Conservation (phyloP, 2,888 invertebrate genomes). For the Tineola bisselliella region DNA sequence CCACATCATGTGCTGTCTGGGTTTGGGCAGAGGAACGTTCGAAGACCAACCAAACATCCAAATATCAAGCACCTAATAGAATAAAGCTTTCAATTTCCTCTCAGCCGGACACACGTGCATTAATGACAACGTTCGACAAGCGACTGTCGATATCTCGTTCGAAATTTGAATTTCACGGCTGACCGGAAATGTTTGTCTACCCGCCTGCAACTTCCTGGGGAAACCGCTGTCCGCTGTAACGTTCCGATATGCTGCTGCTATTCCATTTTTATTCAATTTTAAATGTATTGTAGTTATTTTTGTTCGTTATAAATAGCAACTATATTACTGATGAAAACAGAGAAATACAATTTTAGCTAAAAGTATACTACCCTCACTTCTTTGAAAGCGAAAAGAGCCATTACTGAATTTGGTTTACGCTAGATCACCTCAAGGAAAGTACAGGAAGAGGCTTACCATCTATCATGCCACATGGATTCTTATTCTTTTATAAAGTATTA, state of each 20-base stretch:
- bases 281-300: not conserved
- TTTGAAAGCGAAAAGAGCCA: too few species aligned
- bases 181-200: slow-evolving; percentile 43
- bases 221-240: not conserved
- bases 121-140: slow-evolving; percentile 39
- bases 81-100: slow-evolving; percentile 5
- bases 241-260: not conserved
- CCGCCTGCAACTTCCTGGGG: slow-evolving; percentile 9
- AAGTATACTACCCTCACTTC: too few species aligned
- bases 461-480: too few species aligned
- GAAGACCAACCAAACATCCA: not conserved
- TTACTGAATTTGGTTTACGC: too few species aligned
- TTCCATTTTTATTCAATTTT: not conserved
- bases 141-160: slow-evolving; percentile 50
- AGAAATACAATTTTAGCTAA: too few species aligned
- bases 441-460: too few species aligned
- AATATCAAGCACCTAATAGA: too few species aligned
- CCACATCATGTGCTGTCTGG: too few species aligned
- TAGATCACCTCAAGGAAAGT: too few species aligned
- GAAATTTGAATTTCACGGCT: slow-evolving; percentile 60
- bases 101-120: slow-evolving; percentile 26
- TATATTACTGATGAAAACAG: too few species aligned
- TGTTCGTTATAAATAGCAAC: not conserved
- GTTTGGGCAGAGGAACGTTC: not conserved
- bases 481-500: too few species aligned